phyloP scores from a whole-genome alignment of 2,797 vertebrate species.

The Tenualosa thibaudeaui region DNA sequence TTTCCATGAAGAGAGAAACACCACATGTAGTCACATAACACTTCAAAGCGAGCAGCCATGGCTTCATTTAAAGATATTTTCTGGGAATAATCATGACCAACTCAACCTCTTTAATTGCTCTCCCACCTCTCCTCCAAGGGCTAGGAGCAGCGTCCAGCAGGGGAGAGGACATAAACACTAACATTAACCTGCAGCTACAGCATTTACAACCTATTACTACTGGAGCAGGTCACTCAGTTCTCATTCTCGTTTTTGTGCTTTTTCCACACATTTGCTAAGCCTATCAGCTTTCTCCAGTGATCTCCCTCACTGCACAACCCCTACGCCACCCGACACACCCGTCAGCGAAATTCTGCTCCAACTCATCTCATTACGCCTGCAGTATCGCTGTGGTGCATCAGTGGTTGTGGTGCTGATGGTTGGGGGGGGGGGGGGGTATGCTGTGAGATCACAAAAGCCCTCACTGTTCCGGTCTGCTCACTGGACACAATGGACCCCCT shows the following conservation, averaged over 20 bases:
- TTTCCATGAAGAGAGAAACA: not conserved
- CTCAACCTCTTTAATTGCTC: not conserved
- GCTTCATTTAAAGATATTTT: not conserved
- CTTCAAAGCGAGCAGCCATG: not conserved
- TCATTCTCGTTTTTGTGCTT: constrained; percentile 59
- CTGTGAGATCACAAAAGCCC: constrained; percentile 25
- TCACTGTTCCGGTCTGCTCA: constrained; percentile 31
- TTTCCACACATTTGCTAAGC: constrained; percentile 58
- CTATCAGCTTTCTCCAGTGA: constrained; percentile 67
- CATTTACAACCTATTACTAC: not conserved
- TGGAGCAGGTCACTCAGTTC: constrained; percentile 40
- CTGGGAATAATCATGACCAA: not conserved
- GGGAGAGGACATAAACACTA: constrained; percentile 34
- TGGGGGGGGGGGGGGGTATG: not conserved
- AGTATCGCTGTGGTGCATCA: constrained; percentile 62
- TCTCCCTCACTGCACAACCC: constrained; percentile 57
- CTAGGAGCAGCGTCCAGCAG: not conserved
- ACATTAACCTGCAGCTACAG: constrained; percentile 65
- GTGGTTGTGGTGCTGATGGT: not conserved
- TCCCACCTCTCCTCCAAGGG: not conserved
- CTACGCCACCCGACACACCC: constrained; percentile 44
- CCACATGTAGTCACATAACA: not conserved
- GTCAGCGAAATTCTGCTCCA: constrained; percentile 78
- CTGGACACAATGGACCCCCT: constrained; percentile 31
- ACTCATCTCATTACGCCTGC: constrained; percentile 65